phyloP scores from a whole-genome alignment of 2,888 invertebrate genomes.

The Pegoplata infirma region DNA sequence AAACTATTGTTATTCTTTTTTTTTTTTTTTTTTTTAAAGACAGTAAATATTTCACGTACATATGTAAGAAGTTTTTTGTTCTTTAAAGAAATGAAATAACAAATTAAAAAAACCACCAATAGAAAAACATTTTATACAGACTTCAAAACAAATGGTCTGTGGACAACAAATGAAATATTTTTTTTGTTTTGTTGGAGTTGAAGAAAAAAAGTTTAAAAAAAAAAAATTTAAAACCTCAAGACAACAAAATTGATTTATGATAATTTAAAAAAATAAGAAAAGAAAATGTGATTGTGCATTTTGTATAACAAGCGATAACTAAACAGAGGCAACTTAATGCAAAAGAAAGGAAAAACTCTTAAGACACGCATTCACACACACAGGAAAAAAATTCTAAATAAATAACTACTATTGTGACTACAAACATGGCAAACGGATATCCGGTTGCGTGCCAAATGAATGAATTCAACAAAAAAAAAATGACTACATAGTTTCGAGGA shows the following conservation, averaged over 20 bases:
- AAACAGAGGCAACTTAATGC: slow-evolving; percentile 5
- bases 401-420: slow-evolving; percentile 47
- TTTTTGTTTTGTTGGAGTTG: background rate
- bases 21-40: too few species aligned
- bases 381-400: background rate
- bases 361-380: background rate
- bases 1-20: background rate
- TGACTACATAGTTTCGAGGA: background rate
- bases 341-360: background rate
- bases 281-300: slow-evolving; percentile 14
- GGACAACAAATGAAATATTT: background rate
- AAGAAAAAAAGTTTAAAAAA: background rate
- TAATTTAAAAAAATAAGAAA: background rate
- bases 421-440: slow-evolving; percentile 54
- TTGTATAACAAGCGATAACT: slow-evolving; percentile 1
- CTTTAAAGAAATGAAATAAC: too few species aligned
- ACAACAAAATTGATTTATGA: slow-evolving; percentile 16
- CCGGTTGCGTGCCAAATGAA: slow-evolving; percentile 53
- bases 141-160: background rate
- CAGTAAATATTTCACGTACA: background rate
- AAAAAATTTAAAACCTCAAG: background rate
- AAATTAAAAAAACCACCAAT: too few species aligned
- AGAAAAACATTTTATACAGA: background rate
- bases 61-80: too few species aligned
- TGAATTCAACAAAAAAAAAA: background rate